A percentile compares a stretch with the other conserved stretches of the same genome.
Conservation (phyloP, 2,888 invertebrate genomes). For the Tyria jacobaeae region DNA sequence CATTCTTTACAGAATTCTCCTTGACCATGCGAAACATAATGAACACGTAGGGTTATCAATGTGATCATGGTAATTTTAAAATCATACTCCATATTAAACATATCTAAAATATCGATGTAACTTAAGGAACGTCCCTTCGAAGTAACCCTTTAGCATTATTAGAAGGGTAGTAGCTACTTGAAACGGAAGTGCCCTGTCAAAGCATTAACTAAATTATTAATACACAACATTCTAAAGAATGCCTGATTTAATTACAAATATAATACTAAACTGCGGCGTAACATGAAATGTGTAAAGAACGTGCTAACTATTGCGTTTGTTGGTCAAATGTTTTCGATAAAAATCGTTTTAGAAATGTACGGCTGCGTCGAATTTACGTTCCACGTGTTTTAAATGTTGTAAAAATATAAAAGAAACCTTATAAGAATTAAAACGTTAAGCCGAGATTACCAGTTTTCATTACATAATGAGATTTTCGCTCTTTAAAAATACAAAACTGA, state of each 20-base stretch:
- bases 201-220: conserved; percentile 71
- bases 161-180: conserved; percentile 61
- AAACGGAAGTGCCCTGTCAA: conserved; percentile 71
- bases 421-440: no score
- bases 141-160: conserved; percentile 63
- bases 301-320: conserved; percentile 52
- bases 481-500: no score
- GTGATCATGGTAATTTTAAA: no score
- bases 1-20: no score
- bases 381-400: conserved; percentile 32
- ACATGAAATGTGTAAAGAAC: conserved; percentile 66
- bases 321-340: conserved; percentile 41
- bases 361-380: conserved; percentile 41
- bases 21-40: no score
- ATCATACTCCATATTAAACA: not conserved
- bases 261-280: conserved; percentile 69
- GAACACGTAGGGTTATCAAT: no score
- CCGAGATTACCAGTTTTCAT: no score
- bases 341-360: conserved; percentile 32
- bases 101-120: conserved; percentile 10
- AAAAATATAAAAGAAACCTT: no score
- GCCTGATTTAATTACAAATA: conserved; percentile 77
- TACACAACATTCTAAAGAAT: conserved; percentile 69
- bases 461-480: no score
- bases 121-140: conserved; percentile 27